A percentile compares a stretch with the other conserved stretches of the same genome.
These are phyloP conservation scores for Galaxias olidus DNA, from an alignment of 2,797 vertebrate species.

Conservation along the genomic window DNA sequence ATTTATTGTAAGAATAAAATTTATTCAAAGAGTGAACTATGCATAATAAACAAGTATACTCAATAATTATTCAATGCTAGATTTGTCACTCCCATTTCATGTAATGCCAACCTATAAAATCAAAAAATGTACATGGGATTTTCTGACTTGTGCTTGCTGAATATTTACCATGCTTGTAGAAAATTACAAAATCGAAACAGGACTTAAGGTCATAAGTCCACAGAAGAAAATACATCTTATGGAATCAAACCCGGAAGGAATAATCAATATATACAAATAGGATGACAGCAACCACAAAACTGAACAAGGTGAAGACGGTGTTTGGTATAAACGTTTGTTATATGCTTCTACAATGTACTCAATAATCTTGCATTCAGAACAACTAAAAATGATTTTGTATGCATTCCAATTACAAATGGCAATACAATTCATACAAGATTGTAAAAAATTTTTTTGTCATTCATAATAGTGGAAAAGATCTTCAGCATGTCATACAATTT, in stretches of 20 bases:
- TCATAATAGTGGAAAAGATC: too few relatives aligned
- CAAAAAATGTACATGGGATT: constrained; percentile 6
- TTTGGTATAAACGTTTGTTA: constrained; percentile 20
- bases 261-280: constrained; percentile 45
- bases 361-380: constrained; percentile 20
- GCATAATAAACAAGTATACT: neutral
- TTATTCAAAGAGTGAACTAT: too few relatives aligned
- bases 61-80: constrained; percentile 29
- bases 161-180: constrained; percentile 50
- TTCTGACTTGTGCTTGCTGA: constrained; percentile 33
- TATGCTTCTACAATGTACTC: neutral
- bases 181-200: constrained; percentile 32
- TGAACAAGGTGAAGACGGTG: constrained; percentile 48
- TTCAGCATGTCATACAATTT: too few relatives aligned
- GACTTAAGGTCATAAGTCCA: neutral
- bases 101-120: constrained; percentile 32
- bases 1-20: too few relatives aligned
- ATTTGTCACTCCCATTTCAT: constrained; percentile 55
- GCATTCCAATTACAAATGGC: too few relatives aligned
- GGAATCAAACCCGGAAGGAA: constrained; percentile 37
- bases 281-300: constrained; percentile 5
- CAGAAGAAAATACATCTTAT: neutral
- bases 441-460: too few relatives aligned
- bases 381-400: neutral
- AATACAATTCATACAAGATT: too few relatives aligned